Conservation (phyloP, 2,113 vertebrate species). For the Colinus virginianus region DNA sequence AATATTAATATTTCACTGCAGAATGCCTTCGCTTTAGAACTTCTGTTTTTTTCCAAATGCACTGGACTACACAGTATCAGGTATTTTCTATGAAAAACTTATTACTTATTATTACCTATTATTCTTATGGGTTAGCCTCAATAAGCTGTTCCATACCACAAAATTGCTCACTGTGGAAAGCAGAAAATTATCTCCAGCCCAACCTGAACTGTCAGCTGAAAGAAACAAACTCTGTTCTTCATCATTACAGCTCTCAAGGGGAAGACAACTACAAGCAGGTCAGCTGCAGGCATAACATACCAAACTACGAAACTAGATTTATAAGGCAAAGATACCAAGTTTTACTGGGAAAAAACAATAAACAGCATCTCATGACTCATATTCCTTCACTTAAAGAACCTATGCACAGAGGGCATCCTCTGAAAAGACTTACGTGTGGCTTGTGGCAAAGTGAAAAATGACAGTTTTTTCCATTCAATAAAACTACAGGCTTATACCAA, state of each 20-base stretch:
- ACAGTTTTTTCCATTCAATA: background rate
- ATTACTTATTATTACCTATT: background rate
- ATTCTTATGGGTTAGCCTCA: background rate
- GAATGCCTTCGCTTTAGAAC: rapidly evolving
- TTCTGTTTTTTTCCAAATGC: background rate
- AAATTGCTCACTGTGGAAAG: background rate
- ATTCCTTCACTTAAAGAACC: background rate
- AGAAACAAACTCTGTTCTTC: background rate
- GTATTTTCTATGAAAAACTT: background rate
- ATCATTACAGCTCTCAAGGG: background rate
- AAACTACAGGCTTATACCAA: background rate
- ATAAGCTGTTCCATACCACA: background rate
- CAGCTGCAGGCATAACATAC: background rate
- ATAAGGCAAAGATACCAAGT: background rate
- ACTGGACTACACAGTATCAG: background rate
- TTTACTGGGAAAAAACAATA: background rate
- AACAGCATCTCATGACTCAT: background rate
- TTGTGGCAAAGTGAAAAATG: background rate
- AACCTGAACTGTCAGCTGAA: background rate
- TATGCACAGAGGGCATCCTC: background rate
- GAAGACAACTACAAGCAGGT: background rate
- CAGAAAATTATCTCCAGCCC: background rate
- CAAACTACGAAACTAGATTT: background rate
- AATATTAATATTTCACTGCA: background rate
- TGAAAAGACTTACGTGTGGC: background rate